These are phyloP conservation scores for Sycophila sp. DNA, from an alignment of 1,140 invertebrate genomes.

Conservation along the genomic window DNA sequence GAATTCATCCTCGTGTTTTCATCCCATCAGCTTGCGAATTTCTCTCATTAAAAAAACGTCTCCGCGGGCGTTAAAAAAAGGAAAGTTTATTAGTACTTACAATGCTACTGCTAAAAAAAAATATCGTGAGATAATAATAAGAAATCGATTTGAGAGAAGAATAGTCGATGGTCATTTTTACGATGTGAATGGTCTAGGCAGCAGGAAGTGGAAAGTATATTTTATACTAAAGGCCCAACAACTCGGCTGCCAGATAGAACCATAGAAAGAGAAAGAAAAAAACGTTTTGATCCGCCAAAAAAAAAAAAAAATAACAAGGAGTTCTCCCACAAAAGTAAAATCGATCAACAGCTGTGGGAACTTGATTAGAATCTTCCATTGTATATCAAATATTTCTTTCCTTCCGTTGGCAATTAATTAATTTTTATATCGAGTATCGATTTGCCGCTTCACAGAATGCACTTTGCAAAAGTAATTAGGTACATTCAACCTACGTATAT, in stretches of 20 bases:
- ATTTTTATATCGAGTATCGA: too few species aligned
- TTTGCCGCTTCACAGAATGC: too few species aligned
- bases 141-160: not conserved
- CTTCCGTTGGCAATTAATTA: too few species aligned
- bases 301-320: not conserved
- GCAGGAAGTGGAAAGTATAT: constrained; percentile 13
- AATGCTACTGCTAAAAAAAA: not conserved
- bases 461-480: too few species aligned
- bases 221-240: not conserved
- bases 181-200: not conserved
- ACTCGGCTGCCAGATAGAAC: not conserved
- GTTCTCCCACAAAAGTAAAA: not conserved
- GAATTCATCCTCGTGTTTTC: not conserved
- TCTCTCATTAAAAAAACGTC: constrained; percentile 4
- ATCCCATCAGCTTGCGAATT: constrained; percentile 8
- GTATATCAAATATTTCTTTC: not conserved
- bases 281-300: not conserved
- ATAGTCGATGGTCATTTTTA: constrained; percentile 2
- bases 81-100: constrained; percentile 9
- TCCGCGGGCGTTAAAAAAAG: not conserved
- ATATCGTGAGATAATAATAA: not conserved
- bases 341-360: not conserved
- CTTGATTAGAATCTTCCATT: constrained; percentile 8
- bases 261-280: not conserved
- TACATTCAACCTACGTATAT: too few species aligned